Percentiles rank a stretch among this genome's conserved stretches.
Evolutionary conservation across 2,797 vertebrate genomes (phyloP).

Genomic region (Syngnathus acus): DNA sequence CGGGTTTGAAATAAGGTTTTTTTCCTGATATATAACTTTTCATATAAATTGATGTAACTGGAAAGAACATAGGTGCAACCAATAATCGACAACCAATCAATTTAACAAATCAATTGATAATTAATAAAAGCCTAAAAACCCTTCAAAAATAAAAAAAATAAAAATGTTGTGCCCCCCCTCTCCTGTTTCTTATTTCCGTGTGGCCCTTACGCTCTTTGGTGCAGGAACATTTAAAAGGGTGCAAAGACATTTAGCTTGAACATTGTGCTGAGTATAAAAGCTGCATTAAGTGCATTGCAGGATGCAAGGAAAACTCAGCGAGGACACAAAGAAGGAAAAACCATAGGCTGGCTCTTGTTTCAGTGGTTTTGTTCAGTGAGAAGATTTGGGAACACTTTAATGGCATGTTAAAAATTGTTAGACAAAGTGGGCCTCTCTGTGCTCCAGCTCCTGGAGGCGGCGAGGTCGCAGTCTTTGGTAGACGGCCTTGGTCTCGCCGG

Average conservation of each 20-base stretch:
- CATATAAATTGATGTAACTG: no score
- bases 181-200: not conserved
- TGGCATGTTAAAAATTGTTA: slow-evolving; percentile 63
- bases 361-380: not conserved
- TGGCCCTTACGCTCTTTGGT: not conserved
- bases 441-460: slow-evolving; percentile 81
- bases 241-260: slow-evolving; percentile 3
- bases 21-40: no score
- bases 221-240: not conserved
- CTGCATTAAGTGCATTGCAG: slow-evolving; percentile 57
- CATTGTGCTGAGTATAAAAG: slow-evolving; percentile 22
- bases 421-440: slow-evolving; percentile 91
- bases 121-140: no score
- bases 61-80: no score
- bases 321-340: slow-evolving; percentile 11
- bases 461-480: slow-evolving; percentile 85
- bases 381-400: slow-evolving; percentile 21
- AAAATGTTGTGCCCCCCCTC: no score
- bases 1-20: no score
- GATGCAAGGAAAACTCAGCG: slow-evolving; percentile 42
- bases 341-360: not conserved
- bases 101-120: no score
- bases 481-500: slow-evolving; percentile 67
- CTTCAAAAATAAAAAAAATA: no score
- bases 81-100: no score